Percentiles rank a stretch among this genome's conserved stretches.
These are phyloP conservation scores for Tamias sibiricus DNA, from an alignment of 2,113 vertebrate species.

Conservation along the genomic window DNA sequence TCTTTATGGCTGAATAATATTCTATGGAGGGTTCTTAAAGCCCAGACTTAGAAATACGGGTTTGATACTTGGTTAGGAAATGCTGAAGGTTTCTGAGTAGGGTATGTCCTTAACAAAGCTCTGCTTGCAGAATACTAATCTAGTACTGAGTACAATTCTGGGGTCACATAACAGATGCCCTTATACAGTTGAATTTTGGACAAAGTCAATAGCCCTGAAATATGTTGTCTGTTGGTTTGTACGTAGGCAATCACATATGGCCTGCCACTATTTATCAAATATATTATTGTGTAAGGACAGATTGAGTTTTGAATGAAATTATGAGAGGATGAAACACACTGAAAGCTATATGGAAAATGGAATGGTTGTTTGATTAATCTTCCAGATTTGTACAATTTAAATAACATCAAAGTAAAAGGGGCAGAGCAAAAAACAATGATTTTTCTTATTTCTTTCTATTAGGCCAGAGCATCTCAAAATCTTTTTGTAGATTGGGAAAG, in stretches of 20 bases:
- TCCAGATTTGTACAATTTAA: background rate
- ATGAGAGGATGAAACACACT: background rate
- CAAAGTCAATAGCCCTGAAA: background rate
- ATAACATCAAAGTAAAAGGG: background rate
- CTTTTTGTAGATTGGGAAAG: background rate
- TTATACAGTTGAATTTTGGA: background rate
- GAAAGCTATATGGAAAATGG: background rate
- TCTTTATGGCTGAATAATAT: background rate
- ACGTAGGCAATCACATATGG: background rate
- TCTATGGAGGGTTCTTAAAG: background rate
- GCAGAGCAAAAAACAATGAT: background rate
- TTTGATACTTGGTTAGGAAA: background rate
- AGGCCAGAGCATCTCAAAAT: background rate
- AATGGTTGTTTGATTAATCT: background rate
- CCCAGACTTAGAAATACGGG: background rate
- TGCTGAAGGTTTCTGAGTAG: background rate
- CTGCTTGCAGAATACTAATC: background rate
- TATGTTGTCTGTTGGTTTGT: background rate
- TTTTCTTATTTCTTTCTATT: background rate
- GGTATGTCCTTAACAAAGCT: background rate
- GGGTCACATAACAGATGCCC: background rate
- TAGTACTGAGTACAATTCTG: background rate
- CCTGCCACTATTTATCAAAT: conserved; percentile 16
- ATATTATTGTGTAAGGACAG: background rate
- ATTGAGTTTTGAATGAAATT: background rate